Conservation (phyloP, 2,888 invertebrate species). For the Drosophila pegasa region DNA sequence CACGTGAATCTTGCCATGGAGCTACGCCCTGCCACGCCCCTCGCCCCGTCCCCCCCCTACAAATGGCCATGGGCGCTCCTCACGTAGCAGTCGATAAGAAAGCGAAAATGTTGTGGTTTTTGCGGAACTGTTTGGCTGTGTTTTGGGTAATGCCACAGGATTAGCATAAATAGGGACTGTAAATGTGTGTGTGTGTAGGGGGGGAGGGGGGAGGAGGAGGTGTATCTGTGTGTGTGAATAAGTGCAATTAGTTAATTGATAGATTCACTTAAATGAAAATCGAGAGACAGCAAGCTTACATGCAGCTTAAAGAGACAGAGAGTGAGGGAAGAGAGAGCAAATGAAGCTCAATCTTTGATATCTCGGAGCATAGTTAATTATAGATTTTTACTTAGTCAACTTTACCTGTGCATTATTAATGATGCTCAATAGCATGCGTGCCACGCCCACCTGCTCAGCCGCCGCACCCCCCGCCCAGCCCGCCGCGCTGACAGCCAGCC, state of each 20-base stretch:
- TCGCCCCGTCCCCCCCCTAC: not conserved
- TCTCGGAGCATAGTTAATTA: slow-evolving; percentile 53
- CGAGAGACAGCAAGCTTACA: not conserved
- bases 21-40: not conserved
- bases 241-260: slow-evolving; percentile 72
- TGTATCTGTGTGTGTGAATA: slow-evolving; percentile 10
- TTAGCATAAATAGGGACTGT: slow-evolving; percentile 57
- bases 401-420: slow-evolving; percentile 69
- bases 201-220: not conserved
- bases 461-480: slow-evolving; percentile 8
- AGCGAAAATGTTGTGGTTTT: slow-evolving; percentile 43
- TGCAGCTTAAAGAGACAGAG: not conserved
- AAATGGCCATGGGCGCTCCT: not conserved
- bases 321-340: not conserved
- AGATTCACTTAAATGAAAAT: slow-evolving; percentile 26
- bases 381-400: slow-evolving; percentile 55
- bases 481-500: slow-evolving; percentile 17
- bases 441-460: slow-evolving; percentile 28
- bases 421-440: slow-evolving; percentile 42
- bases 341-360: slow-evolving; percentile 43
- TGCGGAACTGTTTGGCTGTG: slow-evolving; percentile 2
- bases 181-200: not conserved
- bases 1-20: slow-evolving; percentile 55
- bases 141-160: slow-evolving; percentile 34
- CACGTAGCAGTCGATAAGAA: slow-evolving; percentile 17